phyloP scores from a whole-genome alignment of 2,797 vertebrate species.

The Clangula hyemalis region DNA sequence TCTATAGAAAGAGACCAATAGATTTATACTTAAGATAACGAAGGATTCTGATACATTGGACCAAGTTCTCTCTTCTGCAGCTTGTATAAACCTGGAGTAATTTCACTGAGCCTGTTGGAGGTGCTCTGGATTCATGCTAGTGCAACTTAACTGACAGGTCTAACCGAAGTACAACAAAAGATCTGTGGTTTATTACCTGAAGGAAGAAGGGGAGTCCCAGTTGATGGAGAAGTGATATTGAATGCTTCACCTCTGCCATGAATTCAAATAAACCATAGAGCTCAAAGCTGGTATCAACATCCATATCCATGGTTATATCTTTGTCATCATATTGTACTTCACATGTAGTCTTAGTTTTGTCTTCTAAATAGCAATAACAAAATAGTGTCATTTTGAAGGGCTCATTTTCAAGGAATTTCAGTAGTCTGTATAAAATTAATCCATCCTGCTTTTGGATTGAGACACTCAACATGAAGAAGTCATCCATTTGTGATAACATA shows the following conservation, averaged over 20 bases:
- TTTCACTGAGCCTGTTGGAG: background rate
- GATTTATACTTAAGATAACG: background rate
- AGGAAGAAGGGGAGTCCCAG: conserved; percentile 66
- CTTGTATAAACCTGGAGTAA: background rate
- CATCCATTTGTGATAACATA: background rate
- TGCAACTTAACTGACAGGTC: background rate
- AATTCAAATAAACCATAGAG: conserved; percentile 20
- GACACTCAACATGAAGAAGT: background rate
- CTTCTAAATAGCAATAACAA: conserved; percentile 39
- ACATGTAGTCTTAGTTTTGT: conserved; percentile 25
- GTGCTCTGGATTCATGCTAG: background rate
- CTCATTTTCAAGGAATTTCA: background rate
- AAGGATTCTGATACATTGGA: background rate
- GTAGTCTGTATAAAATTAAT: background rate
- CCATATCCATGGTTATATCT: background rate
- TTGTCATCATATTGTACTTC: conserved; percentile 12
- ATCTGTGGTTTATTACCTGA: conserved; percentile 52
- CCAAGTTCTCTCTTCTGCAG: background rate
- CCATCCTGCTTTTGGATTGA: background rate
- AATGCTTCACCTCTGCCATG: conserved; percentile 54
- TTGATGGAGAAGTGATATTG: background rate
- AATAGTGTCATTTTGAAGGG: background rate
- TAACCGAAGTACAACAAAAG: background rate
- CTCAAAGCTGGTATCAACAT: background rate
- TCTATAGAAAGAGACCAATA: background rate